Base-by-base conservation (phyloP, 2,797 vertebrate species). In the Pelodytes ibericus region DNA sequence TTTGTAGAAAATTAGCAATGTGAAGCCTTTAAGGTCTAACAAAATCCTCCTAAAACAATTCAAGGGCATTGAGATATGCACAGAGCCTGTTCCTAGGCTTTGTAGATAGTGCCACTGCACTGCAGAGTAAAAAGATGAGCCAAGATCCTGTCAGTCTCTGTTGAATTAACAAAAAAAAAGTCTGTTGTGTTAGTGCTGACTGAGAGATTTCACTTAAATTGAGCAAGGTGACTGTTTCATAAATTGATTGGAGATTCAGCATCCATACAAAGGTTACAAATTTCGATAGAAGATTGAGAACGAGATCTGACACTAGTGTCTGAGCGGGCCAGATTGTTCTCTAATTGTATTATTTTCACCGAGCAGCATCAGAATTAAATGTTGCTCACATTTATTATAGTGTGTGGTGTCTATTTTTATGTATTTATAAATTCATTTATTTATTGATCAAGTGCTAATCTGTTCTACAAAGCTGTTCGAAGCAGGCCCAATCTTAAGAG, bases 201-300 rank as follows among this genome's bases (percentile, higher is more conserved):
- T 60, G 77, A 74, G 77, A 61, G 24, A 60, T 81, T 86, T 81
- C 26, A 67, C 47, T 80, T 81, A 24, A 58, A 81, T 76, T 69
- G 72, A 66, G 41, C 33, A 74, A 86, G 79, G 80, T 82, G 74
- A 84, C 81, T 85, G 33, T 61, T 84, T 82, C 41, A 49, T 2
- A 75, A 79, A 84, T 81, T 80, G 74, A 84, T 70, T 80, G 63
- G 30, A 83, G 77, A 67, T 78, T 82, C 77, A 64, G 53, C 68
- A 63, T 24, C 80, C 84, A 85, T 24, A 80, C 78, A 85, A 85
- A 87, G 80, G 76, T 82, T 86, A 87, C 84, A 82, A 74, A 84
- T 85, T 84, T 84, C 0, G 0, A 83, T 77, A 31, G 36, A 56
- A 10, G 77, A 53, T 70, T 81, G 76, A 80, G 76, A 81, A 80